Percentiles rank a stretch among this genome's conserved stretches.
phyloP scores from a whole-genome alignment of 2,113 vertebrate species.

The Bos indicus region DNA sequence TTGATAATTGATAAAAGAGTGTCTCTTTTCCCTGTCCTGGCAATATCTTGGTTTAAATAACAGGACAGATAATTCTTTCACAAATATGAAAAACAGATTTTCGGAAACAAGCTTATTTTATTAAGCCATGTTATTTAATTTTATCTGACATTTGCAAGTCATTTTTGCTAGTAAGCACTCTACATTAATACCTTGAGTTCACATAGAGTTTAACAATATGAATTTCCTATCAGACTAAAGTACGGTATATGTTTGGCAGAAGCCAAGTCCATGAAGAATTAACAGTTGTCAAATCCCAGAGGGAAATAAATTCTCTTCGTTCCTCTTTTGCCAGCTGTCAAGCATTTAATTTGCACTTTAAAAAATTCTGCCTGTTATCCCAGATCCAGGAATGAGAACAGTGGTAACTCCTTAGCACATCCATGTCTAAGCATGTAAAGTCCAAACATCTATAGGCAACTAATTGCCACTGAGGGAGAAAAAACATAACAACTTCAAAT shows the following conservation, averaged over 20 bases:
- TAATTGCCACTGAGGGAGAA: not conserved
- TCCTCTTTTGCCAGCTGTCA: slow-evolving; percentile 61
- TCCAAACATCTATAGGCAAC: not conserved
- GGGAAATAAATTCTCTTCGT: slow-evolving; percentile 62
- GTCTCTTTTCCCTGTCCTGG: slow-evolving; percentile 75
- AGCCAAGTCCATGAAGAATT: slow-evolving; percentile 79
- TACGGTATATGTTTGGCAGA: slow-evolving; percentile 57
- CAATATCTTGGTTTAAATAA: slow-evolving; percentile 75
- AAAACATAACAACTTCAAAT: not conserved
- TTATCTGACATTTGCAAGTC: slow-evolving; percentile 81
- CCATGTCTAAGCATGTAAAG: not conserved
- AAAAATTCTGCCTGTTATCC: slow-evolving; percentile 39
- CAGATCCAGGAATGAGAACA: not conserved
- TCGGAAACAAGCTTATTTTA: slow-evolving; percentile 81
- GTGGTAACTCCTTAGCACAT: not conserved
- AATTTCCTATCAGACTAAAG: slow-evolving; percentile 79
- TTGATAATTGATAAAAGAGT: slow-evolving; percentile 75
- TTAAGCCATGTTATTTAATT: slow-evolving; percentile 83
- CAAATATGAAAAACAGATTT: slow-evolving; percentile 75
- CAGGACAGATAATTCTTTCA: slow-evolving; percentile 76
- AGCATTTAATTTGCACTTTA: slow-evolving; percentile 52
- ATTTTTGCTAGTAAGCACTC: slow-evolving; percentile 80
- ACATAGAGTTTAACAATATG: slow-evolving; percentile 82
- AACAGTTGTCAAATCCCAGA: slow-evolving; percentile 78
- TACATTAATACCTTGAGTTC: slow-evolving; percentile 81